Base-by-base conservation (phyloP, 2,113 vertebrate genomes). In the Anguilla rostrata region DNA sequence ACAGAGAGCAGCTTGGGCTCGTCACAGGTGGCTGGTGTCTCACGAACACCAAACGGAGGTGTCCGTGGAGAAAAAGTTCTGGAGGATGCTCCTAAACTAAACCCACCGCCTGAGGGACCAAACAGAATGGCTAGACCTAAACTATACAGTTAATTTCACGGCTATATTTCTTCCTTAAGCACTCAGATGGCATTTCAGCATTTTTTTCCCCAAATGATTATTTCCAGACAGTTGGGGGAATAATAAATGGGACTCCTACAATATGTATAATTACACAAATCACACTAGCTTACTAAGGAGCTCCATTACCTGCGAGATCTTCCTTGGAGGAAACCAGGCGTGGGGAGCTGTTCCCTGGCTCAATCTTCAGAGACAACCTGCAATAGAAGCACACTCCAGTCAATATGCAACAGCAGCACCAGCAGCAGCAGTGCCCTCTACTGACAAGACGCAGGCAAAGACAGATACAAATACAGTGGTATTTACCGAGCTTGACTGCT, bases 351-450 rank as follows among this genome's bases (percentile, higher is more conserved):
- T 93, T 97, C 91, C 97, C 97, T 53, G 97, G 96, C 91, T 97
- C 97, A 81, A 97, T 97, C 94, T 95, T 94, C 92, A 97, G 92
- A 8, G 97, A 97, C n/a, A 97, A 93, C 88, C 97, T 97, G 94
- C 89, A 94, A 94, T 2, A 83, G 82, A 39, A 46, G 41, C 16
- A 88, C 34, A 41, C 2, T 49, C 11, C 41, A 75, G 66, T 39
- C 22, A 75, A 71, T 2, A 75, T 34, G 29, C 0, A 75, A 12
- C 71, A 75, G 71, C 71, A 75, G 63, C 22, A 71, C 4, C 26
- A n/a, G 9, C 71, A 75, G n/a, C 71, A 75, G n/a, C 29, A 75
- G 71, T 9, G 71, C 71, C 71, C 71, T 75, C 71, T 75, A 75
- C 71, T 75, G 71, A 29, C 1, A 20, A 66, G 20, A 66, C 2